Conservation (phyloP, 2,797 vertebrate species). For the Chaunax sp. region DNA sequence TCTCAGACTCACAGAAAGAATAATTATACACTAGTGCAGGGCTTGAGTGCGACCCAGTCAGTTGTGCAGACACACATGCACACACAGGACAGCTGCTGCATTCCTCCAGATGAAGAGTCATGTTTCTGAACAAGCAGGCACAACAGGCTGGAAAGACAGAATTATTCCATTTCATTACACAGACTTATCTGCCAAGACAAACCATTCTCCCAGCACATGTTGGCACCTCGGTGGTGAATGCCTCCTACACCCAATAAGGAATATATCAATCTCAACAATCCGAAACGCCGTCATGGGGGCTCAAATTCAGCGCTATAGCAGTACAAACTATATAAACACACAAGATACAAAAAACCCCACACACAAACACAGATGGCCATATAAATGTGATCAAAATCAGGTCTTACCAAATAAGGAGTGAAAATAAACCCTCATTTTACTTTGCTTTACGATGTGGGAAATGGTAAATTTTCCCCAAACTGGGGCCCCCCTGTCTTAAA, state of each 20-base stretch:
- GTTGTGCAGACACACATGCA: constrained; percentile 11
- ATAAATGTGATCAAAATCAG: constrained; percentile 28
- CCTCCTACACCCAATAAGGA: constrained; percentile 1
- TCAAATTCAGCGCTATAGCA: not conserved
- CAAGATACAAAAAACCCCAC: not conserved
- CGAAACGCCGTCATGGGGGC: not conserved
- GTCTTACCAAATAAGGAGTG: constrained; percentile 50
- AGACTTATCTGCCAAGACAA: constrained; percentile 16
- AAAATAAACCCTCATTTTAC: constrained; percentile 40
- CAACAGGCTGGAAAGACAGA: constrained; percentile 18
- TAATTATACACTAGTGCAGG: constrained; percentile 71
- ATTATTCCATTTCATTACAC: constrained; percentile 28
- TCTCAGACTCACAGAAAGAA: constrained; percentile 68
- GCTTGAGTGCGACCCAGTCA: constrained; percentile 39
- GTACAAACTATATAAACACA: constrained; percentile 1
- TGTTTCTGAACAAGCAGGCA: constrained; percentile 30
- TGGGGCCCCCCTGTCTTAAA: constrained; percentile 18
- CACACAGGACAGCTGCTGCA: constrained; percentile 53
- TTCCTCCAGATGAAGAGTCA: constrained; percentile 42
- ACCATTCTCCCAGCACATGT: not conserved
- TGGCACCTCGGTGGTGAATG: not conserved
- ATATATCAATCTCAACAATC: constrained; percentile 1
- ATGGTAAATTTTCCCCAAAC: constrained; percentile 40
- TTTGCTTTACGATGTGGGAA: constrained; percentile 57
- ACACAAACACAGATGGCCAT: constrained; percentile 26